phyloP scores from a whole-genome alignment of 2,888 invertebrate genomes.

The Aethes cnicana region DNA sequence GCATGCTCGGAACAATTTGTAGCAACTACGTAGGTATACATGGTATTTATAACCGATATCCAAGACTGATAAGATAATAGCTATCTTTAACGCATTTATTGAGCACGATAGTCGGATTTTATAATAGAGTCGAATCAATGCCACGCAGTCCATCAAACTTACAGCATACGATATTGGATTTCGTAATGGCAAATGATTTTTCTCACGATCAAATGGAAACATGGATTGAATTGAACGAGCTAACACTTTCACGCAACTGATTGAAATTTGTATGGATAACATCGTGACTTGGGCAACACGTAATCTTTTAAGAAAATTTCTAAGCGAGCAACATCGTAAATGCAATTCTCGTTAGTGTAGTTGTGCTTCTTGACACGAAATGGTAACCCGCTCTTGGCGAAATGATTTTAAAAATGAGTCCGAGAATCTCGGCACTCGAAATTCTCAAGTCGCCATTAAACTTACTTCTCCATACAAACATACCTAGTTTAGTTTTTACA shows the following conservation, averaged over 20 bases:
- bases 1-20: too few relatives aligned
- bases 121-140: slow-evolving; percentile 4
- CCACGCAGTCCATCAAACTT: not conserved
- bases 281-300: slow-evolving; percentile 23
- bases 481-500: too few relatives aligned
- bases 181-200: slow-evolving; percentile 15
- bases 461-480: too few relatives aligned
- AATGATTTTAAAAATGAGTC: too few relatives aligned
- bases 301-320: slow-evolving; percentile 15
- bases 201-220: slow-evolving; percentile 15
- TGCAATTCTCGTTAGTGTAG: too few relatives aligned
- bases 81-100: slow-evolving; percentile 6
- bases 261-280: slow-evolving; percentile 26
- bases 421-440: too few relatives aligned
- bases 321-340: too few relatives aligned
- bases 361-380: too few relatives aligned
- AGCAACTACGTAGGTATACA: too few relatives aligned
- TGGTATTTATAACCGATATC: slow-evolving; percentile 9
- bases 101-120: slow-evolving; percentile 3
- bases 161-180: slow-evolving; percentile 11
- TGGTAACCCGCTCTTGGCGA: too few relatives aligned
- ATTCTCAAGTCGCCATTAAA: too few relatives aligned
- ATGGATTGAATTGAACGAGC: slow-evolving; percentile 15
- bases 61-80: slow-evolving; percentile 7
- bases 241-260: slow-evolving; percentile 25